Percentiles rank a stretch among this genome's conserved stretches.
Evolutionary conservation across 2,888 invertebrate genomes (phyloP).

Genomic region (Sminthurides aquaticus): DNA sequence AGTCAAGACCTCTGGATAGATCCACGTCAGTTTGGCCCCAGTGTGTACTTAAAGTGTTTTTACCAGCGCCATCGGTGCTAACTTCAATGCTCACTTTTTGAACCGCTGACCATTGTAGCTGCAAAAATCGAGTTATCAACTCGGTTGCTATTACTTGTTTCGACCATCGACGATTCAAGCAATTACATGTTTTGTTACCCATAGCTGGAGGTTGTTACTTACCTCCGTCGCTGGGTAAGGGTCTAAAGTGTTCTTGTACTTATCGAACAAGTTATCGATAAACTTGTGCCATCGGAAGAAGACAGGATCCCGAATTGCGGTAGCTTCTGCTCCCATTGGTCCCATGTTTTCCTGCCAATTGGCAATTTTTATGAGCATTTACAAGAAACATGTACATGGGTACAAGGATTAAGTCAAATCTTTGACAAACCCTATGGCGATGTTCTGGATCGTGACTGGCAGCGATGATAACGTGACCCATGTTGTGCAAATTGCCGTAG

Average conservation of each 20-base stretch:
- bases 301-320: constrained; percentile 77
- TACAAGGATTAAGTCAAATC: not conserved
- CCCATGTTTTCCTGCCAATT: constrained; percentile 66
- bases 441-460: constrained; percentile 75
- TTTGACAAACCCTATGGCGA: constrained; percentile 56
- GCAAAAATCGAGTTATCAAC: constrained; percentile 17
- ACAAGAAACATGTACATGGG: not conserved
- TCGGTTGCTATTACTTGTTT: not conserved
- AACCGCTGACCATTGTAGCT: constrained; percentile 26
- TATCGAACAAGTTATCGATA: constrained; percentile 68
- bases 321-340: constrained; percentile 74
- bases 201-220: too few species aligned
- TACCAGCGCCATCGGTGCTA: constrained; percentile 48
- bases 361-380: not conserved
- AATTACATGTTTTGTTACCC: too few species aligned
- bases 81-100: constrained; percentile 59
- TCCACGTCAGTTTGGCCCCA: constrained; percentile 76
- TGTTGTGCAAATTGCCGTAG: constrained; percentile 61
- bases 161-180: not conserved
- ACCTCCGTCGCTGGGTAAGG: constrained; percentile 51
- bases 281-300: constrained; percentile 80
- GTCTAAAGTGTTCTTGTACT: constrained; percentile 62
- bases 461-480: constrained; percentile 70
- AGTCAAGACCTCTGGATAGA: constrained; percentile 71
- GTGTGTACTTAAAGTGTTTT: constrained; percentile 59